Conservation (phyloP, 2,113 vertebrate species). For the Dissostichus mawsoni region DNA sequence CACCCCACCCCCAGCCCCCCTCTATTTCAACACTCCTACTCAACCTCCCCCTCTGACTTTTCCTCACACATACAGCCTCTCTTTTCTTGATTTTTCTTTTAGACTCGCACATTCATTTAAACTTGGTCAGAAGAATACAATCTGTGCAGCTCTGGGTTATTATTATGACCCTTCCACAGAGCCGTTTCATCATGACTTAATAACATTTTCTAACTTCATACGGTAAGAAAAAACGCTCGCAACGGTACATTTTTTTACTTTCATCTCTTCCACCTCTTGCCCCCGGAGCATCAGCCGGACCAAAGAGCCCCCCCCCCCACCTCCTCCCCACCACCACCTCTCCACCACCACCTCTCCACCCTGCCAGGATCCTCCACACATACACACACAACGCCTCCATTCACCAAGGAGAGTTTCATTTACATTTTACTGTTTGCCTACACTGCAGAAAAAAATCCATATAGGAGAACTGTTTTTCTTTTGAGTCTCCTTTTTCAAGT, state of each 20-base stretch:
- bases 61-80: slow-evolving; percentile 19
- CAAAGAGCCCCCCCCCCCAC: slow-evolving; percentile 51
- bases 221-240: slow-evolving; percentile 12
- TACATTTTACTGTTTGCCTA: slow-evolving; percentile 66
- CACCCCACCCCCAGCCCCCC: slow-evolving; percentile 32
- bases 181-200: slow-evolving; percentile 30
- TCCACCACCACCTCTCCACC: slow-evolving; percentile 1
- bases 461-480: slow-evolving; percentile 21
- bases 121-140: slow-evolving; percentile 28
- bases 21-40: slow-evolving; percentile 26
- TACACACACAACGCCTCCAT: slow-evolving; percentile 71
- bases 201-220: slow-evolving; percentile 51
- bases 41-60: slow-evolving; percentile 23
- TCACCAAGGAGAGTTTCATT: slow-evolving; percentile 65
- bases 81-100: slow-evolving; percentile 30
- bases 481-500: slow-evolving; percentile 24
- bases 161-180: slow-evolving; percentile 36
- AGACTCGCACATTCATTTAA: slow-evolving; percentile 29
- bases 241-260: slow-evolving; percentile 33
- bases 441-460: slow-evolving; percentile 30
- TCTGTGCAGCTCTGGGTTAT: slow-evolving; percentile 24
- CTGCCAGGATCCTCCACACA: slow-evolving; percentile 30
- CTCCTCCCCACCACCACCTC: no score
- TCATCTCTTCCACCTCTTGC: slow-evolving; percentile 77
- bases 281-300: slow-evolving; percentile 83